These are phyloP conservation scores for Nyctibius bracteatus DNA, from an alignment of 2,113 vertebrate genomes.

Conservation along the genomic window DNA sequence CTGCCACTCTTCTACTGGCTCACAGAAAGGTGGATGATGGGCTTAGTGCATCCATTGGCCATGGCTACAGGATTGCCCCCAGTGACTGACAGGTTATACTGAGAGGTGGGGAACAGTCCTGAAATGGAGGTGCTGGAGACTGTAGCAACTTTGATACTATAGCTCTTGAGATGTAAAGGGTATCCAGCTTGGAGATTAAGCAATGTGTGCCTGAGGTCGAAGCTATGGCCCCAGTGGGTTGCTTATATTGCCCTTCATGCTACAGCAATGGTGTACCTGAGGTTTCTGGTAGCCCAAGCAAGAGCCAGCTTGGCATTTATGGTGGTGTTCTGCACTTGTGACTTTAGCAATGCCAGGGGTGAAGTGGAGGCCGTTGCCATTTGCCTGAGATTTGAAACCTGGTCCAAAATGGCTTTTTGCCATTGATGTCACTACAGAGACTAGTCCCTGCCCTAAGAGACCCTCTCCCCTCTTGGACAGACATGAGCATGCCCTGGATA, in stretches of 20 bases:
- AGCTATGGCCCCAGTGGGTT: neutral
- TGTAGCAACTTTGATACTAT: neutral
- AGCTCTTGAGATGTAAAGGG: neutral
- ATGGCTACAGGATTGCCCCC: neutral
- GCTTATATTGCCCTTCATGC: neutral
- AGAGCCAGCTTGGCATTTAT: neutral
- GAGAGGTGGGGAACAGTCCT: neutral
- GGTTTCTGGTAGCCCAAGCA: neutral
- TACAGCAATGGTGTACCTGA: neutral
- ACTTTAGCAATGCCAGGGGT: neutral
- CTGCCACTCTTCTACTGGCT: neutral
- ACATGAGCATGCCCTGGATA: neutral
- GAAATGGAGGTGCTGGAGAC: neutral
- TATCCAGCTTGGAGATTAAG: neutral
- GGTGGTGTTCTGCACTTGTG: neutral
- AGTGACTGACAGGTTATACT: neutral
- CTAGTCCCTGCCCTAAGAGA: neutral
- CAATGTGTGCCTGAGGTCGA: neutral
- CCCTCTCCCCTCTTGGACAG: neutral
- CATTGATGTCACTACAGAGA: neutral
- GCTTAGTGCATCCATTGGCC: neutral
- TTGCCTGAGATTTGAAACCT: neutral
- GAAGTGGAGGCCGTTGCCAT: neutral
- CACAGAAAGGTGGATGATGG: neutral
- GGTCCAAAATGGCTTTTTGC: neutral